Evolutionary conservation across 1,140 invertebrate genomes (phyloP).

Genomic region (Whitmania pigra): DNA sequence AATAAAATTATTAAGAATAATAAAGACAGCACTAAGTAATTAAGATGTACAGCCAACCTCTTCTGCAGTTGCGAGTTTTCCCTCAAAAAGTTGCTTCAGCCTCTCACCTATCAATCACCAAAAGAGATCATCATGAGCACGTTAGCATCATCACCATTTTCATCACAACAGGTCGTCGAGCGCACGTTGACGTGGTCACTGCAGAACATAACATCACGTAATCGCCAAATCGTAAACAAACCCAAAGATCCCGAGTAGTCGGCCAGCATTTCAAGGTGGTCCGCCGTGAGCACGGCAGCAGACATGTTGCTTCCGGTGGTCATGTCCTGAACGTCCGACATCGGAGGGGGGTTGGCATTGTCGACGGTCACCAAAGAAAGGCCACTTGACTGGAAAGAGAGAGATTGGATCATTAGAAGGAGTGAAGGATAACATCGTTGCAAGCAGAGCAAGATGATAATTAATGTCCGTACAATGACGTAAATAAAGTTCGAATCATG

Average conservation of each 20-base stretch:
- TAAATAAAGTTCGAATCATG: no score
- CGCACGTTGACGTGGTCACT: no score
- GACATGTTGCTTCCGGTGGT: constrained; percentile 1
- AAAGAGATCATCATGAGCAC: not conserved
- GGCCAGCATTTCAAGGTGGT: constrained; percentile 9
- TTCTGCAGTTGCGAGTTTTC: not conserved
- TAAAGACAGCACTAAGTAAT: no score
- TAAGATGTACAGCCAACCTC: not conserved
- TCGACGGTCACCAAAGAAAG: not conserved
- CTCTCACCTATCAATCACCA: not conserved
- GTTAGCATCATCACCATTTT: not conserved
- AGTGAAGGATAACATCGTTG: no score
- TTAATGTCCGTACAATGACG: no score
- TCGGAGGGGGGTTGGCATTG: not conserved
- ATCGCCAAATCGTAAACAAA: not conserved
- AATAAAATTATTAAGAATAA: no score
- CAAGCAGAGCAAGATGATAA: no score
- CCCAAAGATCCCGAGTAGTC: constrained; percentile 6
- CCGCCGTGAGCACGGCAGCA: not conserved
- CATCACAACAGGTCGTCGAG: not conserved
- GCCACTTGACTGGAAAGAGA: not conserved
- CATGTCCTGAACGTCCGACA: not conserved
- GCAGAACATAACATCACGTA: no score
- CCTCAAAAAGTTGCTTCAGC: constrained; percentile 2
- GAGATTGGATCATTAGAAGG: no score